Conservation (phyloP, 2,888 invertebrate genomes). For the Tiliacea aurago region DNA sequence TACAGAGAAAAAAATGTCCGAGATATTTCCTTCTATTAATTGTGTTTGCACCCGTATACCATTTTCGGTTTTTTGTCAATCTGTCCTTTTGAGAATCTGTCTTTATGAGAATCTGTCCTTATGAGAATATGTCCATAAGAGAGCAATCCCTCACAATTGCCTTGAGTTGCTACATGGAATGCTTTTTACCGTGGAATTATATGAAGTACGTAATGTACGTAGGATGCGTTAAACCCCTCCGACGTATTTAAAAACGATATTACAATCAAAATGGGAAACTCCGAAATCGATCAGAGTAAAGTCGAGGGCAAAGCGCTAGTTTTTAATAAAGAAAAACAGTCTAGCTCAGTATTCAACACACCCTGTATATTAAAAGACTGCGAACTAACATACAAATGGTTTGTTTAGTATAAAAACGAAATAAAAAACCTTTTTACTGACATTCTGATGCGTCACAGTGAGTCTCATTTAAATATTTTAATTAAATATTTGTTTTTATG, state of each 20-base stretch:
- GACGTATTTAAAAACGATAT: not conserved
- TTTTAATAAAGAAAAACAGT: not conserved
- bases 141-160: no score
- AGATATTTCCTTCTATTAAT: no score
- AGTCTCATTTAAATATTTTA: slow-evolving; percentile 45
- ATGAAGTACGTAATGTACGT: not conserved
- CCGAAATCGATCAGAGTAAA: not conserved
- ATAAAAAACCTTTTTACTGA: slow-evolving; percentile 31
- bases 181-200: not conserved
- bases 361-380: slow-evolving; percentile 10
- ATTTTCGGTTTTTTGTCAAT: no score
- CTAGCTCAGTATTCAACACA: slow-evolving; percentile 22
- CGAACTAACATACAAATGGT: slow-evolving; percentile 47
- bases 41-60: no score
- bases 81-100: no score
- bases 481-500: slow-evolving; percentile 42
- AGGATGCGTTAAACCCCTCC: no score
- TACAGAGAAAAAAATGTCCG: no score
- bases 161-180: not conserved
- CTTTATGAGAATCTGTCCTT: no score
- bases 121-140: no score
- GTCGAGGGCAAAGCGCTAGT: not conserved
- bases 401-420: slow-evolving; percentile 39
- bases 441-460: slow-evolving; percentile 26
- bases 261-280: not conserved